phyloP scores from a whole-genome alignment of 2,888 invertebrate genomes.

The Argyra leucocephala region DNA sequence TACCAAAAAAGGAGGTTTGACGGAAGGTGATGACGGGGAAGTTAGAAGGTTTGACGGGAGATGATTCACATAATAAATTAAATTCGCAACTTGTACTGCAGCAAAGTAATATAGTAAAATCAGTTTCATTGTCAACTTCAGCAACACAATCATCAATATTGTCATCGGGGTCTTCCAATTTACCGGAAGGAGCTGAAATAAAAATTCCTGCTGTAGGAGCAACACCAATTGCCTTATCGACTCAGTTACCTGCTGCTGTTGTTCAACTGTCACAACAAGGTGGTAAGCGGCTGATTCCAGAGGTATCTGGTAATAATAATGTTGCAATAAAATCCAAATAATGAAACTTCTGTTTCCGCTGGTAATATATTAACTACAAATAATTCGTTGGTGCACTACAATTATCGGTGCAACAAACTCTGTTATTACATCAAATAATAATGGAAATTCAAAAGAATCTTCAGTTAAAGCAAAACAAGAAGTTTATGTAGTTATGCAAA shows the following conservation, averaged over 20 bases:
- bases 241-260: slow-evolving; percentile 52
- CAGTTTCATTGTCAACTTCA: background rate
- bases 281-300: background rate
- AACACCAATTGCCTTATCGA: slow-evolving; percentile 53
- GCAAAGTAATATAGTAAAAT: background rate
- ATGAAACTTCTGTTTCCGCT: slow-evolving; percentile 27
- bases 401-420: slow-evolving; percentile 8
- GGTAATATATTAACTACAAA: slow-evolving; percentile 25
- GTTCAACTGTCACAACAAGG: slow-evolving; percentile 52
- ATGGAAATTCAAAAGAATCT: slow-evolving; percentile 47
- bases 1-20: too few relatives aligned
- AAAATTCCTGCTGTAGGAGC: slow-evolving; percentile 51
- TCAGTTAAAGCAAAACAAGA: slow-evolving; percentile 81
- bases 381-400: slow-evolving; percentile 32
- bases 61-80: slow-evolving; percentile 30
- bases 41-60: slow-evolving; percentile 45
- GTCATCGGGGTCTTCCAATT: slow-evolving; percentile 12
- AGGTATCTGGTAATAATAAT: background rate
- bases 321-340: slow-evolving; percentile 11
- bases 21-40: too few relatives aligned
- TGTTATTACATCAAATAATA: background rate
- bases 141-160: background rate
- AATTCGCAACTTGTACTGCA: slow-evolving; percentile 8
- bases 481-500: slow-evolving; percentile 88
- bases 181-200: slow-evolving; percentile 48